phyloP scores from a whole-genome alignment of 2,113 vertebrate genomes.

The Pogonocichla stellata region DNA sequence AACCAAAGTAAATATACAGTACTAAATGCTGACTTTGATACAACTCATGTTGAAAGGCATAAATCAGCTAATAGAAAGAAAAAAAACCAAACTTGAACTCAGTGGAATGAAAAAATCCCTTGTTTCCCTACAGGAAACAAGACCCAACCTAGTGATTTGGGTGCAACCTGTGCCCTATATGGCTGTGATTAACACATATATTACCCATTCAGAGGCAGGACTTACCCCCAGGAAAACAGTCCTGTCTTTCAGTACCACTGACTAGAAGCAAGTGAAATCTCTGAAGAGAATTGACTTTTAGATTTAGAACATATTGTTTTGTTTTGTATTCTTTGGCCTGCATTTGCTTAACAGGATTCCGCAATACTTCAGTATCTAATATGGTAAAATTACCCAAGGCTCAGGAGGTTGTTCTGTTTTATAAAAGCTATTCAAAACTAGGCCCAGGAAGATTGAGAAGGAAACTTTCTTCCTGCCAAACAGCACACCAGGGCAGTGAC shows the following conservation, averaged over 20 bases:
- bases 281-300: not conserved
- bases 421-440: constrained; percentile 4
- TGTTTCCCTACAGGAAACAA: not conserved
- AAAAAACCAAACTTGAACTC: not conserved
- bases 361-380: not conserved
- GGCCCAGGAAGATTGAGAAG: not conserved
- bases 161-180: fast-evolving
- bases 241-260: not conserved
- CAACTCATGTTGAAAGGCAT: constrained; percentile 5
- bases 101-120: not conserved
- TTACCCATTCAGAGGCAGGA: not conserved
- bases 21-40: constrained; percentile 26
- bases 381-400: not conserved
- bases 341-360: not conserved
- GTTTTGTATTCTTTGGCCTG: not conserved
- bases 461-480: not conserved
- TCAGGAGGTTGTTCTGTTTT: not conserved
- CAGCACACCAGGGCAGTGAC: not conserved
- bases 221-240: not conserved
- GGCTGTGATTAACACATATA: not conserved
- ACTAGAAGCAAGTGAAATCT: not conserved
- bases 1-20: not conserved
- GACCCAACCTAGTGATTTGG: not conserved
- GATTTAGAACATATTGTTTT: not conserved
- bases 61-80: not conserved